Conservation (phyloP, 2,113 vertebrate species). For the Antidorcas marsupialis region DNA sequence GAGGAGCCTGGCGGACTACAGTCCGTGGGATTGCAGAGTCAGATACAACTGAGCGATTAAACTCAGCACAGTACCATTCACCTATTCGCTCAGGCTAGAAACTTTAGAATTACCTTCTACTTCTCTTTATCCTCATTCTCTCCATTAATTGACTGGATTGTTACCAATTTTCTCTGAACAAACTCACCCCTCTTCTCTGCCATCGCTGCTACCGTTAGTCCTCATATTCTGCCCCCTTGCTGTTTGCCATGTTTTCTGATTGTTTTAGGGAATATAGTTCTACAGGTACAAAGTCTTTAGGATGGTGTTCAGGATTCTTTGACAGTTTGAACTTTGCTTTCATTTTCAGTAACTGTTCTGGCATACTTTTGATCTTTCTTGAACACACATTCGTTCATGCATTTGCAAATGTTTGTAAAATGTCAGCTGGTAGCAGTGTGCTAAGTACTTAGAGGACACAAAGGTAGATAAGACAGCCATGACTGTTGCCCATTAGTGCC, state of each 20-base stretch:
- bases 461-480: neutral
- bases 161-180: neutral
- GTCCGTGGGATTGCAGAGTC: rapidly evolving
- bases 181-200: neutral
- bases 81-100: neutral
- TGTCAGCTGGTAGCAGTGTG: neutral
- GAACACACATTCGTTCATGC: neutral
- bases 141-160: neutral
- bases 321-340: neutral
- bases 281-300: neutral
- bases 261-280: neutral
- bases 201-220: neutral
- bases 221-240: neutral
- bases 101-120: neutral
- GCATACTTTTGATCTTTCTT: neutral
- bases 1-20: rapidly evolving
- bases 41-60: neutral
- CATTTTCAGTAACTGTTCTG: neutral
- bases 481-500: neutral
- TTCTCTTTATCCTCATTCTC: neutral
- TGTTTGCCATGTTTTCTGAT: neutral
- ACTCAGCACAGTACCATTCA: neutral
- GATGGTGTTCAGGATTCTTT: neutral
- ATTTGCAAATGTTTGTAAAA: neutral
- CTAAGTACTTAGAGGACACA: neutral